A percentile compares a stretch with the other conserved stretches of the same genome.
phyloP scores from a whole-genome alignment of 2,888 invertebrate species.

The Mechanitis mazaeus region DNA sequence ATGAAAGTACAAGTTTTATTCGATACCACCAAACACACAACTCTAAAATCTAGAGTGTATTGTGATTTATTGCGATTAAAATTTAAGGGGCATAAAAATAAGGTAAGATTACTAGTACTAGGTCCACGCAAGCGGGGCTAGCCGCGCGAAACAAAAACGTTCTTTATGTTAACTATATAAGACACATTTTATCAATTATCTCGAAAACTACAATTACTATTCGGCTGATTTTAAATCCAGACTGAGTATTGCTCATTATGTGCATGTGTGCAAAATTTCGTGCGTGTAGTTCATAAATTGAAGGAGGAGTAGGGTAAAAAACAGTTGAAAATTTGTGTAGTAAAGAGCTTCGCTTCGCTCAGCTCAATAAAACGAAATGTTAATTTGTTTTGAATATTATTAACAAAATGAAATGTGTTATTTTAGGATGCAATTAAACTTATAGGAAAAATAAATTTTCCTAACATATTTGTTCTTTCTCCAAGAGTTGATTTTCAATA shows the following conservation, averaged over 20 bases:
- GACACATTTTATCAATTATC: too few relatives aligned
- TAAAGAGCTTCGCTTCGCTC: too few relatives aligned
- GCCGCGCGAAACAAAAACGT: too few relatives aligned
- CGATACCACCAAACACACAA: slow-evolving; percentile 62
- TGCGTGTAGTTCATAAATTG: too few relatives aligned
- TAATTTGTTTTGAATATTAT: neutral
- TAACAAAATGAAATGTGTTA: slow-evolving; percentile 8
- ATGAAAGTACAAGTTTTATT: slow-evolving; percentile 68
- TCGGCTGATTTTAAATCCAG: too few relatives aligned
- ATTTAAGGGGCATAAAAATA: slow-evolving; percentile 67
- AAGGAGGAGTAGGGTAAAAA: too few relatives aligned
- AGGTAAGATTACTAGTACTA: slow-evolving; percentile 38
- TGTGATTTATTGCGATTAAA: slow-evolving; percentile 58
- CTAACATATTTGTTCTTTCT: slow-evolving; percentile 78
- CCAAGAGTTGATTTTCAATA: slow-evolving; percentile 79
- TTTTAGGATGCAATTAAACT: slow-evolving; percentile 80
- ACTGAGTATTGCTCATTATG: too few relatives aligned
- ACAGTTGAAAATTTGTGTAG: too few relatives aligned
- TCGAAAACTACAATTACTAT: too few relatives aligned
- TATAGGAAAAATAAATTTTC: slow-evolving; percentile 80
- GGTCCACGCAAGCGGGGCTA: too few relatives aligned
- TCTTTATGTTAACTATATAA: too few relatives aligned
- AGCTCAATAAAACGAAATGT: neutral
- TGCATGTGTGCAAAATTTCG: too few relatives aligned
- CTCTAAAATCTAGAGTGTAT: slow-evolving; percentile 58